These are phyloP conservation scores for Corynorhinus townsendii DNA, from an alignment of 2,113 vertebrate genomes.

Conservation along the genomic window DNA sequence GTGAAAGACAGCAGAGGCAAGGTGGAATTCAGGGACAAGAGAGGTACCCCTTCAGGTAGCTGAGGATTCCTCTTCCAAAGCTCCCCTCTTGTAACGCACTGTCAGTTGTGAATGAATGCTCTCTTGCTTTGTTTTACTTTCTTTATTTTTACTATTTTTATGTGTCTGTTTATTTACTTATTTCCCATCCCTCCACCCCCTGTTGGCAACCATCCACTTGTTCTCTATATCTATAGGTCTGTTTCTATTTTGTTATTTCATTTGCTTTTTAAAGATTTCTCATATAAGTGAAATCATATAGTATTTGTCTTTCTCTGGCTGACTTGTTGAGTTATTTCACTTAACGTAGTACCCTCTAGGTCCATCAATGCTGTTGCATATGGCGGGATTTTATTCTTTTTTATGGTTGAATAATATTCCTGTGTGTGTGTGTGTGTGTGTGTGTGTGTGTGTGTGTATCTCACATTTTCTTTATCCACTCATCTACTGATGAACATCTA, in stretches of 20 bases:
- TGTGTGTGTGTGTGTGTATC: not conserved
- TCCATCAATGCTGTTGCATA: not conserved
- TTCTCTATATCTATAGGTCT: not conserved
- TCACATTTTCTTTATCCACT: not conserved
- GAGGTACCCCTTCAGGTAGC: not conserved
- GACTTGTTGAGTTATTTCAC: not conserved
- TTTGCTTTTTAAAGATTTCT: not conserved
- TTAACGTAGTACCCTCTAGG: not conserved
- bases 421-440: too few relatives aligned
- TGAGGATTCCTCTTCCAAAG: not conserved
- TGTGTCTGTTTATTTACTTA: not conserved
- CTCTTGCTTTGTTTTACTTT: not conserved
- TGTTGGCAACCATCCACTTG: not conserved
- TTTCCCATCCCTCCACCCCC: not conserved
- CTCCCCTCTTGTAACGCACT: not conserved
- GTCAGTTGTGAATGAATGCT: not conserved
- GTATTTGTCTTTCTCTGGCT: not conserved
- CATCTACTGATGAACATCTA: not conserved
- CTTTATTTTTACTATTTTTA: not conserved
- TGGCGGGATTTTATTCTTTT: not conserved
- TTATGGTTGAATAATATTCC: not conserved
- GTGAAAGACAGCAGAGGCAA: not conserved
- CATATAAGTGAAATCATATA: not conserved
- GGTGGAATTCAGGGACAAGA: not conserved
- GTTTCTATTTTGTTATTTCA: not conserved